These are phyloP conservation scores for Machaerirhynchus nigripectus DNA, from an alignment of 2,113 vertebrate genomes.

Conservation along the genomic window DNA sequence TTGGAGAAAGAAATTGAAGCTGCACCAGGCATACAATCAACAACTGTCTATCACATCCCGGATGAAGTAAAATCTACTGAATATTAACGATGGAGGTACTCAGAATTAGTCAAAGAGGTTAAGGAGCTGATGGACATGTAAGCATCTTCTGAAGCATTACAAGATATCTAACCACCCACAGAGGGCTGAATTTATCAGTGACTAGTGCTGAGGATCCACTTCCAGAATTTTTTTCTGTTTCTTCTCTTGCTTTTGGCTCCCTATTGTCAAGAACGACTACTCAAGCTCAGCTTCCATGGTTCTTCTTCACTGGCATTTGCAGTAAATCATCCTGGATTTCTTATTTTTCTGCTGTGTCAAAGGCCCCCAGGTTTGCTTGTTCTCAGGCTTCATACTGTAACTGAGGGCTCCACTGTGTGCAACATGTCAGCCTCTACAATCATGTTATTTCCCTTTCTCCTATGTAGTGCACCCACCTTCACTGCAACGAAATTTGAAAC, in stretches of 20 bases:
- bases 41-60: not conserved
- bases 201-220: not conserved
- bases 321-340: not conserved
- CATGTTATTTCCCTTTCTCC: not conserved
- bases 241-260: not conserved
- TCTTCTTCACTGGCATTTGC: not conserved
- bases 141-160: not conserved
- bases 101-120: not conserved
- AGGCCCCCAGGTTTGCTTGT: not conserved
- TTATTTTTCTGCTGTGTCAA: not conserved
- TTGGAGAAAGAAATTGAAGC: not conserved
- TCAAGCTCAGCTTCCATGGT: not conserved
- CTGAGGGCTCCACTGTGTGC: not conserved
- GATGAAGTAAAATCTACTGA: not conserved
- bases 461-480: not conserved
- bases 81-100: not conserved
- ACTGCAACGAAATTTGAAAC: not conserved
- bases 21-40: not conserved
- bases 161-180: not conserved
- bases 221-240: not conserved
- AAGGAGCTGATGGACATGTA: not conserved
- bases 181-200: not conserved
- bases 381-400: not conserved
- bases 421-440: not conserved
- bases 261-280: not conserved